Evolutionary conservation across 2,888 invertebrate genomes (phyloP).

Genomic region (Magallana nippona): DNA sequence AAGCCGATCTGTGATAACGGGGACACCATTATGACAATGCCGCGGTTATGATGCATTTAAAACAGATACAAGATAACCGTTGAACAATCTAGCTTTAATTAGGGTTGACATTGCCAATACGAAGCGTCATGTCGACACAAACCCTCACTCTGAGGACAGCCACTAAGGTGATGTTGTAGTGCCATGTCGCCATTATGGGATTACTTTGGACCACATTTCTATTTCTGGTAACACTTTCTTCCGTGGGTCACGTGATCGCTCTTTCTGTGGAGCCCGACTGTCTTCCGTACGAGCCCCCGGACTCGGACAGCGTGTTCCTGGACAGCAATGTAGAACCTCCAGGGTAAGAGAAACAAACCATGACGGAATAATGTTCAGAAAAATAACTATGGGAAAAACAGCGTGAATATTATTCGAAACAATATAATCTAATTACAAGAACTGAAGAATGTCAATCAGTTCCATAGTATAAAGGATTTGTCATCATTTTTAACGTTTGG

Average conservation of each 20-base stretch:
- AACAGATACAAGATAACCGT: background rate
- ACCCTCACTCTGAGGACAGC: background rate
- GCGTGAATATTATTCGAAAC: too few relatives aligned
- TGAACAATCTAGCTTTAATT: constrained; percentile 8
- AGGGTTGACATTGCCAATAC: background rate
- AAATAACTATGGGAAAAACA: too few relatives aligned
- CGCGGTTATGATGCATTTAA: background rate
- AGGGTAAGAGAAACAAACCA: background rate
- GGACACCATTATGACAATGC: background rate
- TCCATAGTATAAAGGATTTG: too few relatives aligned
- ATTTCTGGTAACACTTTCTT: background rate
- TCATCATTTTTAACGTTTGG: too few relatives aligned
- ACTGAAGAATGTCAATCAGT: too few relatives aligned
- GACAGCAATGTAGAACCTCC: constrained; percentile 1
- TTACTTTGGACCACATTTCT: background rate
- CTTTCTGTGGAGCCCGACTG: background rate
- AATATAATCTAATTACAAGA: too few relatives aligned
- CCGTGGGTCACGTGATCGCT: background rate
- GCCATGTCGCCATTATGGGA: constrained; percentile 13
- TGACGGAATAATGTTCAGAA: too few relatives aligned
- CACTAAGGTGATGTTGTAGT: background rate
- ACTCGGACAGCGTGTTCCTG: constrained; percentile 1
- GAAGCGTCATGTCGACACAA: background rate
- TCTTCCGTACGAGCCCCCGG: constrained; percentile 27
- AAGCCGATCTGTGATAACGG: background rate